Percentiles rank a stretch among this genome's conserved stretches.
Evolutionary conservation across 2,888 invertebrate species (phyloP).

Genomic region (Ornithoptera alexandrae): DNA sequence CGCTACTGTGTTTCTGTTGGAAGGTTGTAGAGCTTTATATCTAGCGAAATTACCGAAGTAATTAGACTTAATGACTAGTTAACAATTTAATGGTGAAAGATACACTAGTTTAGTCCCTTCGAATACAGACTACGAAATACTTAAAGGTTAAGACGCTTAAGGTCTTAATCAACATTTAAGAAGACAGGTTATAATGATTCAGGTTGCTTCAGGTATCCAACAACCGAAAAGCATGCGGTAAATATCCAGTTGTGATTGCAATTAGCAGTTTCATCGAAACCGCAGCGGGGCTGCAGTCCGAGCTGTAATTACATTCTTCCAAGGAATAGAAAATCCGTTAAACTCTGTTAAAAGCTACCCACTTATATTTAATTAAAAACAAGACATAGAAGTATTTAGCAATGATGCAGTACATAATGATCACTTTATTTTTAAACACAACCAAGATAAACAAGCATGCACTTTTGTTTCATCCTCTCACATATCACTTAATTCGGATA

Average conservation of each 20-base stretch:
- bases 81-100: too few species aligned
- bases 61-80: too few species aligned
- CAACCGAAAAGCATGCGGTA: constrained; percentile 2
- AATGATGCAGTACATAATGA: too few species aligned
- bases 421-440: too few species aligned
- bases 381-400: neutral
- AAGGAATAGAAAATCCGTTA: constrained; percentile 6
- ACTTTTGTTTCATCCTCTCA: too few species aligned
- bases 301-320: neutral
- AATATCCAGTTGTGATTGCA: neutral
- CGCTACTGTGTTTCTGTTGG: too few species aligned
- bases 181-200: neutral
- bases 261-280: neutral
- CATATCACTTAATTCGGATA: too few species aligned
- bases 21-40: too few species aligned
- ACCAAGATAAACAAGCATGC: too few species aligned
- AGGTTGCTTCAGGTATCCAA: neutral
- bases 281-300: neutral
- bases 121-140: neutral
- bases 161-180: neutral
- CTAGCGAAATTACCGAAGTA: too few species aligned
- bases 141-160: neutral
- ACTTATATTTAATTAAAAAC: neutral
- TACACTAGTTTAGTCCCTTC: neutral
- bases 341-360: neutral